These are phyloP conservation scores for Hydractinia echinata DNA, from an alignment of 30 jellyfish, hydroid and myxozoan genomes.

Conservation along the genomic window DNA sequence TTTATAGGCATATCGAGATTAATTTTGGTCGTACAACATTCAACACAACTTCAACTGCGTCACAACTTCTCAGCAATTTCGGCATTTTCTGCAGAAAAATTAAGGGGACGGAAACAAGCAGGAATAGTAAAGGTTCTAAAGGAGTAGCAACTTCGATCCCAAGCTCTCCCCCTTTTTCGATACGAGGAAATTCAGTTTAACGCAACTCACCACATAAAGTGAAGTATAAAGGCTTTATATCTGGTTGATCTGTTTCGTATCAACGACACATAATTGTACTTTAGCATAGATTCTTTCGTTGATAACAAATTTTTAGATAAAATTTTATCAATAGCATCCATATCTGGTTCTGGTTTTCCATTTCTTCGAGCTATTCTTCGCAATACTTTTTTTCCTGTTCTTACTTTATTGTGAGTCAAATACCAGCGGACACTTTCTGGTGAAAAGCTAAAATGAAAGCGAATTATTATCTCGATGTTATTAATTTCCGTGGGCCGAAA, in stretches of 20 bases:
- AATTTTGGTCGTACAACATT: no score
- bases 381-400: constrained; percentile 36
- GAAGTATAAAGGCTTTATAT: constrained; percentile 28
- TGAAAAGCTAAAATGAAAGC: constrained; percentile 7
- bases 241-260: background rate
- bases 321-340: background rate
- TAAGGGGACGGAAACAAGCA: no score
- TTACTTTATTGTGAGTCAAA: constrained; percentile 39
- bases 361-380: constrained; percentile 28
- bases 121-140: background rate
- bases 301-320: background rate
- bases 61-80: no score
- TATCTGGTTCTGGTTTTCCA: constrained; percentile 45
- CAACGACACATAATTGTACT: constrained; percentile 28
- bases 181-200: background rate
- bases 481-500: no score
- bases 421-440: constrained; percentile 68
- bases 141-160: background rate
- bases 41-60: no score
- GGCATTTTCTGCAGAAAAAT: no score
- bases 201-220: constrained; percentile 28
- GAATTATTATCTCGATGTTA: background rate
- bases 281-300: background rate
- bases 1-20: no score
- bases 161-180: background rate